Evolutionary conservation across 2,113 vertebrate species (phyloP), one percentile per base, ranked within the genome.

Genomic region (Rynchops niger): DNA sequence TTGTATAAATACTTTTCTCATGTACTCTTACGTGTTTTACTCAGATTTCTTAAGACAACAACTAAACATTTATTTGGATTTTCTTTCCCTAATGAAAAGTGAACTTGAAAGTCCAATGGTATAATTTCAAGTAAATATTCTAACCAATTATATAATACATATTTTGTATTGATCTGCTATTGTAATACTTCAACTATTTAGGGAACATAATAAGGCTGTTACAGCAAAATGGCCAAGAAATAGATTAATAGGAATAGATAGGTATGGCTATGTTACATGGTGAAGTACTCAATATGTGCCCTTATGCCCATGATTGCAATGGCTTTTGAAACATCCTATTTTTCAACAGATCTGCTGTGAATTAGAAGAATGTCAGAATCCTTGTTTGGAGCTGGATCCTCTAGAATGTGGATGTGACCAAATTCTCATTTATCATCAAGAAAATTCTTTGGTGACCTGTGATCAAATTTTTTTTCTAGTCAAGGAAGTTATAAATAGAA

Each of bases 281-380:
- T 77, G 22, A 50, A 45, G 22, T 70, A 53, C 45, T 88, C 53
- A 74, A 0, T 67, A 52, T 55, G 19, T 88, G 19, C 34, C 42
- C 17, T 61, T 69, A 53, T 18, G 34, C 16, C 45, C 34, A 10
- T 80, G 11, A 45, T 52, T 80, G 13, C 32, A 91, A 23, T 56
- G 34, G 53, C 25, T 85, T 87, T 66, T 97, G 45, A 86, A 92
- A 91, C 29, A 26, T 20, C 88, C 12, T 80, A 0, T 91, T 88
- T 97, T 93, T 96, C 77, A 50, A 96, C 88, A 99, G 99, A 98
- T 99, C 40, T 99, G 99, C 96, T 99, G 98, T 59, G 99, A 99
- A 93, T 96, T 99, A 78, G 99, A 99, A 94, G 99, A 99, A 93
- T 98, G 98, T 86, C 98, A 98, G 82, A 99, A 96, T 88, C 99